Percentiles rank a stretch among this genome's conserved stretches.
Evolutionary conservation across 2,888 invertebrate genomes (phyloP).

Genomic region (Bibio marci): DNA sequence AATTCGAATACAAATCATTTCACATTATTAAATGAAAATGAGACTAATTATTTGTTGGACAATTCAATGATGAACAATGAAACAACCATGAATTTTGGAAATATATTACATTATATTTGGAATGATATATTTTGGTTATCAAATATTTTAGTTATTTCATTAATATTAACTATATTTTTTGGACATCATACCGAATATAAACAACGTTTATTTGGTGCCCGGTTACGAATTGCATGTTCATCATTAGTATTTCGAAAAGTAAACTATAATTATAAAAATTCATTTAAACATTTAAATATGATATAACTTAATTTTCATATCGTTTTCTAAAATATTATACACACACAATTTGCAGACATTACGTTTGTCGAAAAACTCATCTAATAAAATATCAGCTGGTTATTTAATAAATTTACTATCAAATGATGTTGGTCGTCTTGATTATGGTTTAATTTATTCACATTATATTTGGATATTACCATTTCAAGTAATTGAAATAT

Average conservation of each 20-base stretch:
- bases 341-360: conserved; percentile 34
- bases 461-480: conserved; percentile 85
- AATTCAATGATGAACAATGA: no score
- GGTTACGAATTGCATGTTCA: conserved; percentile 46
- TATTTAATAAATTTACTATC: no score
- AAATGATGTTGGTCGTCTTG: no score
- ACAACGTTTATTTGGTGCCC: conserved; percentile 36
- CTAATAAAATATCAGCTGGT: conserved; percentile 61
- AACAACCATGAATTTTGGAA: conserved; percentile 5
- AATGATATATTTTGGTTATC: conserved; percentile 24
- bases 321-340: no score
- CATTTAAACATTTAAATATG: background rate
- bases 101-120: conserved; percentile 17
- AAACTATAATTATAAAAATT: conserved; percentile 8
- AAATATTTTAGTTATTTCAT: conserved; percentile 20
- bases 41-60: background rate
- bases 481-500: conserved; percentile 33
- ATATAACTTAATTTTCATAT: no score
- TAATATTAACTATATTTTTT: conserved; percentile 21
- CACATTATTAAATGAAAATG: background rate
- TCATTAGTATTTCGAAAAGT: conserved; percentile 52
- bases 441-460: no score
- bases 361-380: conserved; percentile 47
- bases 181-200: conserved; percentile 28
- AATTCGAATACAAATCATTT: no score